Evolutionary conservation across 2,113 vertebrate genomes (phyloP).

Genomic region (Epinephelus lanceolatus): DNA sequence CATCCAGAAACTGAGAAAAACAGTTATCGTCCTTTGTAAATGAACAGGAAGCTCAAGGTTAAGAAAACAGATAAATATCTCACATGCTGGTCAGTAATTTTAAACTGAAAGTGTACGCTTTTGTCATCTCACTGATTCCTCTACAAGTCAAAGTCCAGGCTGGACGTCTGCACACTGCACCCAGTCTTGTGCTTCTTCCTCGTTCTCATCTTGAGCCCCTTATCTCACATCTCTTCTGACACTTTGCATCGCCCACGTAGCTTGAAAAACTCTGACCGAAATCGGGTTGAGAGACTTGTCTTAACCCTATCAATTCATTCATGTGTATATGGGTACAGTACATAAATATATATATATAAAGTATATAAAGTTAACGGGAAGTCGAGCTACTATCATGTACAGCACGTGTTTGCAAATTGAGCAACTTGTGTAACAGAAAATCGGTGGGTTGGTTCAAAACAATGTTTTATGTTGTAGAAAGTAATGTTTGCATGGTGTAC

Average conservation of each 20-base stretch:
- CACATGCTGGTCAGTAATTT: constrained; percentile 3
- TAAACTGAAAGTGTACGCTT: background rate
- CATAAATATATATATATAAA: constrained; percentile 37
- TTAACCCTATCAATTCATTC: constrained; percentile 26
- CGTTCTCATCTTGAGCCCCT: background rate
- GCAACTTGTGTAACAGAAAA: constrained; percentile 60
- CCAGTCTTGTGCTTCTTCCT: constrained; percentile 9
- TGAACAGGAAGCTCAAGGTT: background rate
- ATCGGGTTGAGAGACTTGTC: background rate
- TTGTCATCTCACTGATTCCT: constrained; percentile 21
- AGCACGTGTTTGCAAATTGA: constrained; percentile 44
- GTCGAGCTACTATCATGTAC: constrained; percentile 56
- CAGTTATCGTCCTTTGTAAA: background rate
- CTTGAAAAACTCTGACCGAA: constrained; percentile 28
- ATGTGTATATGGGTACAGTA: constrained; percentile 65
- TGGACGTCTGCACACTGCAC: background rate
- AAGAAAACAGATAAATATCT: background rate
- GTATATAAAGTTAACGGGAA: constrained; percentile 34
- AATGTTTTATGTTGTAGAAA: constrained; percentile 79
- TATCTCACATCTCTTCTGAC: background rate
- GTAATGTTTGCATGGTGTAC: constrained; percentile 85
- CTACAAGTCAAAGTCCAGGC: constrained; percentile 8
- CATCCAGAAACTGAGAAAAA: background rate
- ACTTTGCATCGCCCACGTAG: constrained; percentile 12
- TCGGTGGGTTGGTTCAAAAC: constrained; percentile 55